Base-by-base conservation (phyloP, 2,888 invertebrate genomes). In the Eupithecia tripunctaria region DNA sequence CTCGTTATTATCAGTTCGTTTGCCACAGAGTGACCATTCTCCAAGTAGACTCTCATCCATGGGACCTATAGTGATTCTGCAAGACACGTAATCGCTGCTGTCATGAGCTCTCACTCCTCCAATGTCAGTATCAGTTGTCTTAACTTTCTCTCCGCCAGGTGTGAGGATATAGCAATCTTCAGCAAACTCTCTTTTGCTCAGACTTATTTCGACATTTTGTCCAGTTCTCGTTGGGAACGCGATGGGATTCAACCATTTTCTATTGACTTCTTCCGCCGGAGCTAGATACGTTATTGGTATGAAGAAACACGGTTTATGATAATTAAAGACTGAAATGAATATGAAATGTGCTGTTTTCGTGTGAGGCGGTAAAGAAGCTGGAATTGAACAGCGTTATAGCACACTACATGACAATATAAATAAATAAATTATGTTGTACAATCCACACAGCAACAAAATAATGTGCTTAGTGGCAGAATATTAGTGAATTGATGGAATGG, bases 21-120 rank as follows among this genome's bases (percentile, higher is more conserved):
- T 75, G 65, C 82, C 84, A 64, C 84, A 80, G 7, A 85, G 64
- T 12, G 79, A 71, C 85, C 85, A 85, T 2, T 79, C 75, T 32
- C 84, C 85, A 29, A 84, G 27, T 21, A 82, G 68, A 2, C 73
- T 69, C n/a, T 75, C 73, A 27, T 72, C 73, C 79, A 85, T 82
- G 14, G 84, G 82, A 1, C 84, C 83, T 66, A 85, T 76, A 47
- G 82, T 84, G 21, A 84, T 76, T 63, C 84, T 79, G 70, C 84
- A 84, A 5, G 84, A 82, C 15, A 82, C 84, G 66, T 78, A 84
- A 27, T 78, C 72, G 72, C 81, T 84, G 41, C 74, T 78, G 5
- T 65, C 65, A 36, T 63, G 10, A 1, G 56, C 56, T 56, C 5
- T 56, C 14, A 85, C 80, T 7, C 81, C 82, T 32, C 72, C 67